Evolutionary conservation across 35 echinoderm and acorn worm species (phyloP).

Genomic region (Holothuria glaberrima): DNA sequence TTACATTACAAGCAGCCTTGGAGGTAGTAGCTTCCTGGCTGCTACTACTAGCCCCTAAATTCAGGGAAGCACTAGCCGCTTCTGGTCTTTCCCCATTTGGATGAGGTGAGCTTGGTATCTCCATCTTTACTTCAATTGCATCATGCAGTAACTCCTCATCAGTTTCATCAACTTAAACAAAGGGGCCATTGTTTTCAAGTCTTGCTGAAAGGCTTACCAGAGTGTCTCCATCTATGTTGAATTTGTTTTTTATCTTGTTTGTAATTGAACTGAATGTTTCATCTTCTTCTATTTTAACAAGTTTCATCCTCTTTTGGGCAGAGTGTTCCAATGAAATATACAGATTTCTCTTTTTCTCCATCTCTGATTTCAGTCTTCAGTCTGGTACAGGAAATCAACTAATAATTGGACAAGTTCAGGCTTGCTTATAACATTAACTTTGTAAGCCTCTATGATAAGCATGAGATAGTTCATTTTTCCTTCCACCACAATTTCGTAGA

Average conservation of each 20-base stretch:
- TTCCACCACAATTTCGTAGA: background rate
- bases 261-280: background rate
- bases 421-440: conserved; percentile 17
- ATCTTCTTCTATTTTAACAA: background rate
- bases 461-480: conserved; percentile 37
- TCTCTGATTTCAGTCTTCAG: background rate
- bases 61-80: background rate
- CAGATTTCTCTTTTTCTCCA: conserved; percentile 19
- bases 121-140: background rate
- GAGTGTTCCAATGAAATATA: background rate
- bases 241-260: background rate
- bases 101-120: background rate
- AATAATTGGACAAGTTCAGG: conserved; percentile 33
- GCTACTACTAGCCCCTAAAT: too few relatives aligned
- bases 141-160: background rate
- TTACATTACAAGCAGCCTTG: too few relatives aligned
- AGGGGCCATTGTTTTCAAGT: background rate
- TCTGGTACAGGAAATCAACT: conserved; percentile 30
- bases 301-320: background rate
- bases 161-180: background rate
- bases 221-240: background rate
- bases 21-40: too few relatives aligned
- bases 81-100: background rate
- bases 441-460: conserved; percentile 49
- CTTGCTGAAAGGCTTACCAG: background rate